A percentile compares a stretch with the other conserved stretches of the same genome.
Conservation (phyloP, 1,140 invertebrate genomes). For the Gonioctena quinquepunctata region DNA sequence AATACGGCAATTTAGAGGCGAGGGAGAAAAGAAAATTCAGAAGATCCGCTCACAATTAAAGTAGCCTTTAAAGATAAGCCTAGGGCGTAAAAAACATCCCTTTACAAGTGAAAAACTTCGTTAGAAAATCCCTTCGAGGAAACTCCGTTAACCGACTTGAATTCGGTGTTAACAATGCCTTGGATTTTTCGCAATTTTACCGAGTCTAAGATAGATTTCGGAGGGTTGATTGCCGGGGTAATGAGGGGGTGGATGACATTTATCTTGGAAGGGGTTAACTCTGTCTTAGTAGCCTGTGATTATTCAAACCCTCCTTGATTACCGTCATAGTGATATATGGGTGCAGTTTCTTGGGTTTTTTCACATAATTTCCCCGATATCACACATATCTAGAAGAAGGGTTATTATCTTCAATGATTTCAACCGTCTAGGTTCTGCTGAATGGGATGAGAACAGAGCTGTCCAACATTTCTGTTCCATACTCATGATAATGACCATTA, state of each 20-base stretch:
- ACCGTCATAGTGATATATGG: no score
- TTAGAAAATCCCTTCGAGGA: slow-evolving; percentile 44
- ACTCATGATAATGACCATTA: no score
- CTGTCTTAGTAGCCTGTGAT: slow-evolving; percentile 32
- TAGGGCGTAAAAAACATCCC: slow-evolving; percentile 52
- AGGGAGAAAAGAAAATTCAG: slow-evolving; percentile 27
- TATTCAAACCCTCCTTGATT: slow-evolving; percentile 49
- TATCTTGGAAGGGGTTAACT: slow-evolving; percentile 46
- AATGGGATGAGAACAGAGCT: no score
- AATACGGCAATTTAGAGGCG: slow-evolving; percentile 30
- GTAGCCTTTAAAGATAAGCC: slow-evolving; percentile 56
- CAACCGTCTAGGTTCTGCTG: no score
- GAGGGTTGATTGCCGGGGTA: slow-evolving; percentile 43
- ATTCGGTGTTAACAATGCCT: slow-evolving; percentile 46
- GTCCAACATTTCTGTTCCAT: no score
- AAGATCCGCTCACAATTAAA: slow-evolving; percentile 53
- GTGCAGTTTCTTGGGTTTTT: no score
- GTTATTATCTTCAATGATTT: no score
- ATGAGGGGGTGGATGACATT: slow-evolving; percentile 47
- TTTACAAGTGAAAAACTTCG: slow-evolving; percentile 44
- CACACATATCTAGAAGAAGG: no score
- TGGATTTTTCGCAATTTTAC: slow-evolving; percentile 42
- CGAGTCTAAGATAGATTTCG: slow-evolving; percentile 30
- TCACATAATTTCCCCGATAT: no score
- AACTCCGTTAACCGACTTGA: slow-evolving; percentile 43